A percentile compares a stretch with the other conserved stretches of the same genome.
These are phyloP conservation scores for Cetonia aurata DNA, from an alignment of 2,888 invertebrate genomes.

Conservation along the genomic window DNA sequence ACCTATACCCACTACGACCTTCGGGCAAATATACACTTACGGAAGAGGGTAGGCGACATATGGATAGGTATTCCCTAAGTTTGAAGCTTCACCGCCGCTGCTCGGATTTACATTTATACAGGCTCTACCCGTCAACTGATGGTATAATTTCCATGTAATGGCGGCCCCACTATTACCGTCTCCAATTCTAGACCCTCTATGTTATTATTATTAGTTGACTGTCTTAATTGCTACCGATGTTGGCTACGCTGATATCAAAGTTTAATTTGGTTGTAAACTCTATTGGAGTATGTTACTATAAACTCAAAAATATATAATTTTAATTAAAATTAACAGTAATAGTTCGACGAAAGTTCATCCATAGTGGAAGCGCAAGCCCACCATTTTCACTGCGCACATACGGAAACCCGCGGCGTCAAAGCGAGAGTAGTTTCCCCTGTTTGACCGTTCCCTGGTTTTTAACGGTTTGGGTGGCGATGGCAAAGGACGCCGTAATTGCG, in stretches of 20 bases:
- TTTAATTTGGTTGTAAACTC: conserved; percentile 2
- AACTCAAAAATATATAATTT: conserved; percentile 36
- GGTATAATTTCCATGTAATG: conserved; percentile 59
- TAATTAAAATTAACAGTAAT: conserved; percentile 26
- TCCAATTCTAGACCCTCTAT: conserved; percentile 56
- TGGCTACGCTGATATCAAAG: conserved; percentile 49
- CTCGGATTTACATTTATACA: conserved; percentile 57
- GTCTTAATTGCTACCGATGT: conserved; percentile 56
- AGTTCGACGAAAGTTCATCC: neutral
- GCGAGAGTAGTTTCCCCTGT: conserved; percentile 14
- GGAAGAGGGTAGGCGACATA: conserved; percentile 12
- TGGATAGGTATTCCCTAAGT: conserved; percentile 28
- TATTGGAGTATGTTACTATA: conserved; percentile 12
- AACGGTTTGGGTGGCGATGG: neutral
- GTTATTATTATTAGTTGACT: conserved; percentile 58
- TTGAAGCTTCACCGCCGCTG: conserved; percentile 9
- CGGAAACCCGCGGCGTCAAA: neutral
- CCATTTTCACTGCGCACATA: too few species aligned
- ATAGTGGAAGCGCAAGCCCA: neutral
- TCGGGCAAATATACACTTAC: conserved; percentile 3
- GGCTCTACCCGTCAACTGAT: conserved; percentile 53
- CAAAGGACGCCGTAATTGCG: conserved; percentile 12
- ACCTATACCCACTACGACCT: neutral
- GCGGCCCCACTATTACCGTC: conserved; percentile 55
- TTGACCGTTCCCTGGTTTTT: neutral